Conservation (phyloP, 2,797 vertebrate species). For the Alectoris magna region DNA sequence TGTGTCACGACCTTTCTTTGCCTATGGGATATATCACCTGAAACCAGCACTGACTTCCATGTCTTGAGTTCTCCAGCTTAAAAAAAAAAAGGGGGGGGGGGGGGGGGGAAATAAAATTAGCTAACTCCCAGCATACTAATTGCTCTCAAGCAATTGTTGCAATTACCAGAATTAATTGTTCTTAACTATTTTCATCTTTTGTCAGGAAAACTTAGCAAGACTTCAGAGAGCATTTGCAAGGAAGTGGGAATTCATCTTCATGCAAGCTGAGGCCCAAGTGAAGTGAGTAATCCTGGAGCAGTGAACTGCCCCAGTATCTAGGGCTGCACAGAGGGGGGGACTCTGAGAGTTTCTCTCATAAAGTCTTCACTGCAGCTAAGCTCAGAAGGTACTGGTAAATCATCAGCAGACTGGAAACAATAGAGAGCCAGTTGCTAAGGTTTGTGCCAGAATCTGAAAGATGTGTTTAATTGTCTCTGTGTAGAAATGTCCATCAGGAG, state of each 20-base stretch:
- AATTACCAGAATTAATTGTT: slow-evolving; percentile 35
- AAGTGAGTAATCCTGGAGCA: slow-evolving; percentile 87
- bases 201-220: slow-evolving; percentile 93
- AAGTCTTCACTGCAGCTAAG: neutral
- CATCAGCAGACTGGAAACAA: neutral
- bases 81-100: neutral
- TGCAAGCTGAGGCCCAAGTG: slow-evolving; percentile 98
- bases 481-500: neutral
- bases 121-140: neutral
- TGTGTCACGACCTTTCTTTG: neutral
- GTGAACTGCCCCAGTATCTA: neutral
- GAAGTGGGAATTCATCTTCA: slow-evolving; percentile 99
- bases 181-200: slow-evolving; percentile 65
- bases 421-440: neutral
- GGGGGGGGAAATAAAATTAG: neutral
- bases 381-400: neutral
- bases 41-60: neutral
- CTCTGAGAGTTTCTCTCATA: neutral
- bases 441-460: slow-evolving; percentile 14
- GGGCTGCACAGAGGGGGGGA: neutral
- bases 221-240: slow-evolving; percentile 95
- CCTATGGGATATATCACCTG: neutral
- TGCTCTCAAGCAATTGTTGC: neutral
- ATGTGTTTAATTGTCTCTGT: neutral
- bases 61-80: neutral